Evolutionary conservation across 2,113 vertebrate species (phyloP), one percentile per base, ranked within the genome.

Genomic region (Gorsachius goisagi): DNA sequence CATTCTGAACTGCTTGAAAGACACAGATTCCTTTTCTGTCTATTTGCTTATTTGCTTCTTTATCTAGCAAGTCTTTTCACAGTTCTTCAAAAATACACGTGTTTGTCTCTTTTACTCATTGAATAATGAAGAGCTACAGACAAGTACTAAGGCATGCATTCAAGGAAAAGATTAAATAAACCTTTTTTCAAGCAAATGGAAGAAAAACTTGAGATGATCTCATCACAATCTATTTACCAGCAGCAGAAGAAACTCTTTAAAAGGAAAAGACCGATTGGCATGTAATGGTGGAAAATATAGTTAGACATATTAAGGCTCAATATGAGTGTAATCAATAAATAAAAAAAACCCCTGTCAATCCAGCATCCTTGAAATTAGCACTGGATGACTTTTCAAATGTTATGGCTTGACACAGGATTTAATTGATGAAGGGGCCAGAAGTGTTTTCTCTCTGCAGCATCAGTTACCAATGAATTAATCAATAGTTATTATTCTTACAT

Each of bases 21-120:
- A 35, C 5, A 55, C 1, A 66, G 11, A 74, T 50, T 75, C 8
- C 5, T 71, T 47, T 23, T 67, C 24, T 45, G 19, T 0, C 15
- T 53, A 72, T 77, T 72, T 0, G 1, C 3, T 72, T 53, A 75
- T 77, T 72, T 0, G 1, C 3, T 72, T 7, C 22, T 44, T 63
- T 85, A 27, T 63, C 28, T 59, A 32, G 27, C 9, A 76, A 59
- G 17, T 5, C 1, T 67, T 81, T 82, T n/a, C 26, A 71, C 5
- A 55, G 4, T 69, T 28, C 52, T 55, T 88, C 47, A 75, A 41
- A 93, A 55, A 50, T 13, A 55, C 6, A 3, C 23, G 4, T 33
- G 5, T 53, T 72, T 80, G 7, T 45, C 8, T 68, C 19, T 32
- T 59, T 41, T 55, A 60, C 5, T 62, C 1, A 12, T 47, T 71